phyloP scores from a whole-genome alignment of 2,113 vertebrate species.

The Morphnarchus princeps region DNA sequence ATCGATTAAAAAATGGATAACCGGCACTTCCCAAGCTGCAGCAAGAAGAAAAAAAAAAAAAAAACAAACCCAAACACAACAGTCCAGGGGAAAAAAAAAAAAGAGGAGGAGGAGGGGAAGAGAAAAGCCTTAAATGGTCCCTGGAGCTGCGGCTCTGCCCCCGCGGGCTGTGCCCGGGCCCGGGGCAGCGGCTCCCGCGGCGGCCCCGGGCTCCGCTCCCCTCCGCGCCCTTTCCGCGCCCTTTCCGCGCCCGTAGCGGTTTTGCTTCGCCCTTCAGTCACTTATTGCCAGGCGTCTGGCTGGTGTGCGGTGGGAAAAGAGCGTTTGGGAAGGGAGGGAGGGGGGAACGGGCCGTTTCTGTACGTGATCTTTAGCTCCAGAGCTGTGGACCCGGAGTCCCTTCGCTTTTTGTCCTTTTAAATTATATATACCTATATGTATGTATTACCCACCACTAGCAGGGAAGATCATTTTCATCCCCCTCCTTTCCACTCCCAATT shows the following conservation, averaged over 20 bases:
- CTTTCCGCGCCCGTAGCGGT: not conserved
- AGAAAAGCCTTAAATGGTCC: slow-evolving; percentile 52
- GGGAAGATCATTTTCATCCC: not conserved
- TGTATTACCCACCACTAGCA: not conserved
- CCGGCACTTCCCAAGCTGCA: not conserved
- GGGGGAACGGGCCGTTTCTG: not conserved
- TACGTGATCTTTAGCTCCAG: not conserved
- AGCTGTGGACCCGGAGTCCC: not conserved
- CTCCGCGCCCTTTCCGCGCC: not conserved
- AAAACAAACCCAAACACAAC: not conserved
- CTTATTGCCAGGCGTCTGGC: not conserved
- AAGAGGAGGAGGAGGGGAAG: not conserved
- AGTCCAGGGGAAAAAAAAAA: fast-evolving
- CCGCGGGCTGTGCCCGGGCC: not conserved
- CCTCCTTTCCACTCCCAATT: not conserved
- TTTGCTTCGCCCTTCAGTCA: not conserved
- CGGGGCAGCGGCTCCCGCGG: not conserved
- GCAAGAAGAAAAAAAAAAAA: not conserved
- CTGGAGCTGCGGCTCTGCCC: not conserved
- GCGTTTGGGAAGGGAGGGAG: not conserved
- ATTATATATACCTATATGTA: not conserved
- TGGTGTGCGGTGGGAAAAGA: not conserved
- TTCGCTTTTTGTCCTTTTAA: not conserved
- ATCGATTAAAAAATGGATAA: not conserved
- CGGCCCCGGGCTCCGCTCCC: not conserved